A percentile compares a stretch with the other conserved stretches of the same genome.
phyloP scores from a whole-genome alignment of 2,113 vertebrate genomes.

The Crotophaga sulcirostris region DNA sequence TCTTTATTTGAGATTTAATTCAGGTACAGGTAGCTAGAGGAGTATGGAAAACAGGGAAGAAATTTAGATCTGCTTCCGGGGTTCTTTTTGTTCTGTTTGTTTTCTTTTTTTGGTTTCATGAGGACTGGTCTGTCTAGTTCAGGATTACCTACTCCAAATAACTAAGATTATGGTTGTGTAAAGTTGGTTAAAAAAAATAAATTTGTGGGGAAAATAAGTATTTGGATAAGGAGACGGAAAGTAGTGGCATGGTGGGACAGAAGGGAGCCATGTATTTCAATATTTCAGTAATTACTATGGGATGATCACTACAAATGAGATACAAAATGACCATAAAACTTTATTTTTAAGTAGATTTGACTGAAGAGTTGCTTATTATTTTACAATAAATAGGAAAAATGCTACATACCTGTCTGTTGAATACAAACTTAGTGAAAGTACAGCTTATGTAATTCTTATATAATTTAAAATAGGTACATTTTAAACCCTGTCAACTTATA shows the following conservation, averaged over 20 bases:
- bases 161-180: neutral
- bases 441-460: neutral
- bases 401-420: constrained; percentile 1
- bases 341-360: constrained; percentile 1
- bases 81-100: neutral
- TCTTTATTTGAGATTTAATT: neutral
- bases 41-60: neutral
- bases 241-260: neutral
- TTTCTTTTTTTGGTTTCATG: neutral
- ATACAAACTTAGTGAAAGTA: neutral
- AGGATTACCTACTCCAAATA: neutral
- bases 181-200: neutral
- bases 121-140: neutral
- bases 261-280: neutral
- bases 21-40: neutral
- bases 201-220: neutral
- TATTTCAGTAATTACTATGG: neutral
- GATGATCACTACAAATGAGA: neutral
- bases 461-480: neutral
- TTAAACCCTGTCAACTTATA: neutral
- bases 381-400: constrained; percentile 41
- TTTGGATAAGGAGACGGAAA: neutral
- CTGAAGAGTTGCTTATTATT: neutral
- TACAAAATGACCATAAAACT: neutral
- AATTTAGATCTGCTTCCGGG: neutral